Conservation (phyloP, 2,888 invertebrate species). For the Cosmorhoe ocellata region DNA sequence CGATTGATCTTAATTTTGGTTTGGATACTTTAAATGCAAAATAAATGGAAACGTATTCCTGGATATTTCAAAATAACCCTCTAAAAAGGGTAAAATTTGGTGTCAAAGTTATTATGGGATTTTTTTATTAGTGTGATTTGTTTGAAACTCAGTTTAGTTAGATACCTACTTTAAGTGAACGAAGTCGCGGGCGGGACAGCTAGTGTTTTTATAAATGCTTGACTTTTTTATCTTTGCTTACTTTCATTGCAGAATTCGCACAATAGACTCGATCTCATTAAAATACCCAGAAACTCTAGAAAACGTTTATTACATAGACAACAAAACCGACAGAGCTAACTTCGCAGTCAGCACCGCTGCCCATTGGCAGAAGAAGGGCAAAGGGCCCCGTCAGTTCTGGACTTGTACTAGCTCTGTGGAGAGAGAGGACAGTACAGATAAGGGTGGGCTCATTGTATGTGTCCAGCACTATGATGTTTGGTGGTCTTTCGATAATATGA, state of each 20-base stretch:
- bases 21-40: too few species aligned
- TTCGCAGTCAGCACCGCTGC: constrained; percentile 62
- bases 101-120: too few species aligned
- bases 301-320: constrained; percentile 47
- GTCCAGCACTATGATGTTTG: constrained; percentile 51
- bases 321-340: constrained; percentile 42
- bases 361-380: constrained; percentile 49
- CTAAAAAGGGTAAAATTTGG: too few species aligned
- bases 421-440: constrained; percentile 34
- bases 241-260: constrained; percentile 51
- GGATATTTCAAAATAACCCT: too few species aligned
- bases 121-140: too few species aligned
- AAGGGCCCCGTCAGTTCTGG: constrained; percentile 46
- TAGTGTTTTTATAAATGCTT: too few species aligned
- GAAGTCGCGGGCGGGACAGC: too few species aligned
- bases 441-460: constrained; percentile 52
- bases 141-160: too few species aligned
- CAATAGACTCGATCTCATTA: constrained; percentile 56
- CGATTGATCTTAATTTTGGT: too few species aligned
- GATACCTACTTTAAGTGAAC: too few species aligned
- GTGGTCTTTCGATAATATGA: constrained; percentile 59
- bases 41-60: too few species aligned
- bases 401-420: constrained; percentile 50
- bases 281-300: constrained; percentile 44
- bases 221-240: too few species aligned